phyloP scores from a whole-genome alignment of 1,140 invertebrate species.

The Gryllus bimaculatus region DNA sequence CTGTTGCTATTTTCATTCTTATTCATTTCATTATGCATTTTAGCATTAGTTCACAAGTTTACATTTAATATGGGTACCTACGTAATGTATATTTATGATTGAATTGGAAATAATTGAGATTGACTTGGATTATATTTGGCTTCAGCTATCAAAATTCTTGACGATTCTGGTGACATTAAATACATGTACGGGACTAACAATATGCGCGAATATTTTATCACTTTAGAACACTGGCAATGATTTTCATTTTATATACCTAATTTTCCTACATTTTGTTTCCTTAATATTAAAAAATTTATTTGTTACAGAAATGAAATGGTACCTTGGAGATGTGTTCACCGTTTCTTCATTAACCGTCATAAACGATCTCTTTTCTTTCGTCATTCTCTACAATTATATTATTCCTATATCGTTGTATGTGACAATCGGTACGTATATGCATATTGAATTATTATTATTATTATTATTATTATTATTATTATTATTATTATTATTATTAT shows the following conservation, averaged over 20 bases:
- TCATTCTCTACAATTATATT: constrained; percentile 55
- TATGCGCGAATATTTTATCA: not conserved
- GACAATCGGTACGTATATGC: constrained; percentile 46
- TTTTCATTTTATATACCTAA: not conserved
- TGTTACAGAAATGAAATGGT: constrained; percentile 17
- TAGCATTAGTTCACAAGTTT: no score
- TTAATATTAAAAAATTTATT: not conserved
- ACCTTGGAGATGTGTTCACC: constrained; percentile 9
- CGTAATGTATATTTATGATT: no score
- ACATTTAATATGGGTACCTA: no score
- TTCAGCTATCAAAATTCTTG: no score
- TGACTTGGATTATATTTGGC: no score
- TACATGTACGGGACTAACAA: not conserved
- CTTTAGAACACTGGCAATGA: not conserved
- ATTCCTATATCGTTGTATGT: constrained; percentile 63
- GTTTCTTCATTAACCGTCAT: constrained; percentile 26
- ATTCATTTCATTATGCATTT: no score
- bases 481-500: not conserved
- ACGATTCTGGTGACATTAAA: no score
- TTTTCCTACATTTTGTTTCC: not conserved
- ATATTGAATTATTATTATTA: not conserved
- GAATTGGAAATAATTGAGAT: no score
- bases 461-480: not conserved
- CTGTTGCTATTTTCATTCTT: no score
- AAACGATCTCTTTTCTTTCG: constrained; percentile 42